phyloP scores from a whole-genome alignment of 2,888 invertebrate species.

The Parascotia fuliginaria region DNA sequence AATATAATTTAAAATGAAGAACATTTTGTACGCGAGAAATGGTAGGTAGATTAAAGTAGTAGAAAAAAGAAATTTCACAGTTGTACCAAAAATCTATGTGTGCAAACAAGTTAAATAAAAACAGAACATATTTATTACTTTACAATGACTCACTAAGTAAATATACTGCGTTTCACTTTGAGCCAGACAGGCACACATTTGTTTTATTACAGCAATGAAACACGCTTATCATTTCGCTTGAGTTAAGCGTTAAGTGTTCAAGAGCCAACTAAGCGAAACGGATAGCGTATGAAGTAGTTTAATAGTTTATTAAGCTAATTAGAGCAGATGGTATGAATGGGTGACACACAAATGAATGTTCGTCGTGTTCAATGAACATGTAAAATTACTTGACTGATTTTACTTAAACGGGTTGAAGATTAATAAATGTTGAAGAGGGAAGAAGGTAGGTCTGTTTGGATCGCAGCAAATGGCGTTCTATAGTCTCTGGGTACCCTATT shows the following conservation, averaged over 20 bases:
- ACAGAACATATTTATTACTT: background rate
- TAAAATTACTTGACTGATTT: too few relatives aligned
- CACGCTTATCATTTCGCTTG: background rate
- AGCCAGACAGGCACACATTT: background rate
- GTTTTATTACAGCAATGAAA: background rate
- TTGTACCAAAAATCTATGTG: too few relatives aligned
- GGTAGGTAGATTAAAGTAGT: too few relatives aligned
- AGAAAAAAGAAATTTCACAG: too few relatives aligned
- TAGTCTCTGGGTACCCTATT: too few relatives aligned
- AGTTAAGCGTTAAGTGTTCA: background rate
- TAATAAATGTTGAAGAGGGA: too few relatives aligned
- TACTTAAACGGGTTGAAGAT: too few relatives aligned
- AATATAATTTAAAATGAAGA: too few relatives aligned
- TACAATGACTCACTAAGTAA: background rate
- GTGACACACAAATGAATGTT: background rate
- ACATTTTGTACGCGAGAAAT: too few relatives aligned
- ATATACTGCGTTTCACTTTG: background rate
- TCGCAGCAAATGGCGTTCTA: too few relatives aligned
- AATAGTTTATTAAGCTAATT: background rate
- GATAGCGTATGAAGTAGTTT: background rate
- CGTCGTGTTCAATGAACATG: too few relatives aligned
- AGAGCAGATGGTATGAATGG: background rate
- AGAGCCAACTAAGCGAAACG: background rate
- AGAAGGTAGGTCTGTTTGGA: too few relatives aligned
- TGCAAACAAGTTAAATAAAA: background rate